A percentile compares a stretch with the other conserved stretches of the same genome.
Conservation (phyloP, 2,888 invertebrate species). For the Philereme transversata region DNA sequence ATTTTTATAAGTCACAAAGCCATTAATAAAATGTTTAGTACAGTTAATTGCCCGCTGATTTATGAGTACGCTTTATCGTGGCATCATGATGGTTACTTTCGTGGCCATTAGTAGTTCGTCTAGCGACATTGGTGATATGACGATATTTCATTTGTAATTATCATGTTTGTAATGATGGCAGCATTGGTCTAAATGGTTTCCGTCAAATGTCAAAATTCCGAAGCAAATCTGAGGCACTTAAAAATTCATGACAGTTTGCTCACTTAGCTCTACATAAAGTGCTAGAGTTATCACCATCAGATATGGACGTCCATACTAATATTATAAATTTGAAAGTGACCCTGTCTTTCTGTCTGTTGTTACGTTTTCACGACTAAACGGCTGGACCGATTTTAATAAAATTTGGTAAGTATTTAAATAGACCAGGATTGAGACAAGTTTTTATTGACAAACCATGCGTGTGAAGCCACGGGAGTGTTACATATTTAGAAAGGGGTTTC, state of each 20-base stretch:
- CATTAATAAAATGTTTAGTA: constrained; percentile 41
- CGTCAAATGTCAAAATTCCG: background rate
- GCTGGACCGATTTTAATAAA: no score
- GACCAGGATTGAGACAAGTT: no score
- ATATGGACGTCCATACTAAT: no score
- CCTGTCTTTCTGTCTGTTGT: no score
- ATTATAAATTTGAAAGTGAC: no score
- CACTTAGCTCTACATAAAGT: no score
- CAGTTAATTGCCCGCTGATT: constrained; percentile 42
- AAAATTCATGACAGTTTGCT: background rate
- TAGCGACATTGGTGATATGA: constrained; percentile 5
- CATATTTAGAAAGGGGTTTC: no score
- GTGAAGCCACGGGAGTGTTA: no score
- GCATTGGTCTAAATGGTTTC: constrained; percentile 6
- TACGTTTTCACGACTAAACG: no score
- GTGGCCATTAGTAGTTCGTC: constrained; percentile 25
- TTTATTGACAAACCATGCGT: no score
- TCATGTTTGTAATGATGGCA: constrained; percentile 22
- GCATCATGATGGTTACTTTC: constrained; percentile 35
- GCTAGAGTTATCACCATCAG: no score
- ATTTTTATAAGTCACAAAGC: constrained; percentile 31
- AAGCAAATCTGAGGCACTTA: background rate
- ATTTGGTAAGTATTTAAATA: no score
- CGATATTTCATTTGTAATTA: constrained; percentile 21
- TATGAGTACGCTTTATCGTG: constrained; percentile 38